These are phyloP conservation scores for Oreochromis mossambicus DNA, from an alignment of 2,797 vertebrate species.

Conservation along the genomic window DNA sequence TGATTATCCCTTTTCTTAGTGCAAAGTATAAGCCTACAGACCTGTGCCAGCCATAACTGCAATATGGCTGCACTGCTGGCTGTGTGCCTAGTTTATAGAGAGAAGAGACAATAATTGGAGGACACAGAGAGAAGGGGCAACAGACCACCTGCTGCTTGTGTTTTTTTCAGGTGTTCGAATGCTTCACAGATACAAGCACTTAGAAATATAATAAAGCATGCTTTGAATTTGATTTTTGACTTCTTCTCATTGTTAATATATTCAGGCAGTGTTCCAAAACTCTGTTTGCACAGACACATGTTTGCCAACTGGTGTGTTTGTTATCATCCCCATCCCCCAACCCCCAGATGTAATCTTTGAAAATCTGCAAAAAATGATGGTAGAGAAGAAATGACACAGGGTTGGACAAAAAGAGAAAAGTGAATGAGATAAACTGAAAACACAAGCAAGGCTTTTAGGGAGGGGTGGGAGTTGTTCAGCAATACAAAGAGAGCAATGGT, in stretches of 20 bases:
- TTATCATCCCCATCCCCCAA: slow-evolving; percentile 4
- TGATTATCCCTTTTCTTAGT: neutral
- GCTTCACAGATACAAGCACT: slow-evolving; percentile 19
- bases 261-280: slow-evolving; percentile 46
- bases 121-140: slow-evolving; percentile 24
- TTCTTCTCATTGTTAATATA: slow-evolving; percentile 34
- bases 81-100: slow-evolving; percentile 14
- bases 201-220: slow-evolving; percentile 30
- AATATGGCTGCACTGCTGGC: slow-evolving; percentile 47
- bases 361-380: slow-evolving; percentile 28
- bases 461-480: slow-evolving; percentile 5
- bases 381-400: slow-evolving; percentile 7
- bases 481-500: slow-evolving; percentile 1
- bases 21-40: neutral
- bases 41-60: slow-evolving; percentile 7
- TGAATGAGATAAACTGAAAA: slow-evolving; percentile 4
- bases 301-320: slow-evolving; percentile 52
- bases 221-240: slow-evolving; percentile 26
- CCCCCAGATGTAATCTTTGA: slow-evolving; percentile 27
- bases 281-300: slow-evolving; percentile 23
- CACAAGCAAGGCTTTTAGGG: neutral
- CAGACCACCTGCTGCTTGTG: slow-evolving; percentile 38
- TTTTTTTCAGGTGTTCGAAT: slow-evolving; percentile 18
- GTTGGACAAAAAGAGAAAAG: slow-evolving; percentile 3
- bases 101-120: slow-evolving; percentile 29